These are phyloP conservation scores for Aspidapion aeneum DNA, from an alignment of 2,888 invertebrate species.

Conservation along the genomic window DNA sequence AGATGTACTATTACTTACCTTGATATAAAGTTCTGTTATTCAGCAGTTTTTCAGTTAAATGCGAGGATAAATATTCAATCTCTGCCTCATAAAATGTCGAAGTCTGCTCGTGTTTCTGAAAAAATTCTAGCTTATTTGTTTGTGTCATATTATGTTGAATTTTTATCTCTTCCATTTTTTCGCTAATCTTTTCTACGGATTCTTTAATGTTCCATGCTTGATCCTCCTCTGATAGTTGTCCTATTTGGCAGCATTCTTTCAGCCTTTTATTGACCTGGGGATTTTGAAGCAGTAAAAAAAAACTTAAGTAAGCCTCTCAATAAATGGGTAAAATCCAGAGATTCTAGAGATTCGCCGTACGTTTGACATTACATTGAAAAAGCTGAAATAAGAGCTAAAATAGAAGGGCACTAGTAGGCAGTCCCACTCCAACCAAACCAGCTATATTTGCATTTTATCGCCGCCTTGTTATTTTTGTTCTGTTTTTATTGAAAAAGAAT, in stretches of 20 bases:
- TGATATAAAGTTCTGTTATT: not conserved
- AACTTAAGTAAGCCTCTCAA: no score
- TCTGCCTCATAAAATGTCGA: not conserved
- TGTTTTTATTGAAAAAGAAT: no score
- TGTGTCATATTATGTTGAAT: not conserved
- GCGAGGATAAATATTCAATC: no score
- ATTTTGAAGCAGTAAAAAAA: no score
- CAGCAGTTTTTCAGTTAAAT: not conserved
- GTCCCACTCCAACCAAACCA: no score
- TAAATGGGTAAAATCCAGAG: no score
- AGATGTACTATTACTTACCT: not conserved
- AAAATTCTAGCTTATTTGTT: not conserved
- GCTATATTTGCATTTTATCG: no score
- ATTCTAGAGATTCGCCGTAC: no score
- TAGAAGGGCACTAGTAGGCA: no score
- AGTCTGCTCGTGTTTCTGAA: not conserved
- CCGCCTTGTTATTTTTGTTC: no score
- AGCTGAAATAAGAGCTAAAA: no score
- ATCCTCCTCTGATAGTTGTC: not conserved
- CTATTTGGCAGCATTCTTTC: not conserved
- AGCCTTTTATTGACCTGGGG: not conserved
- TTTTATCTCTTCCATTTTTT: not conserved
- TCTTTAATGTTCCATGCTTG: not conserved
- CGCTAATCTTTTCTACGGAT: not conserved
- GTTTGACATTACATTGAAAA: no score